Percentiles rank a stretch among this genome's conserved stretches.
phyloP scores from a whole-genome alignment of 2,113 vertebrate genomes.

The Dinomys branickii region DNA sequence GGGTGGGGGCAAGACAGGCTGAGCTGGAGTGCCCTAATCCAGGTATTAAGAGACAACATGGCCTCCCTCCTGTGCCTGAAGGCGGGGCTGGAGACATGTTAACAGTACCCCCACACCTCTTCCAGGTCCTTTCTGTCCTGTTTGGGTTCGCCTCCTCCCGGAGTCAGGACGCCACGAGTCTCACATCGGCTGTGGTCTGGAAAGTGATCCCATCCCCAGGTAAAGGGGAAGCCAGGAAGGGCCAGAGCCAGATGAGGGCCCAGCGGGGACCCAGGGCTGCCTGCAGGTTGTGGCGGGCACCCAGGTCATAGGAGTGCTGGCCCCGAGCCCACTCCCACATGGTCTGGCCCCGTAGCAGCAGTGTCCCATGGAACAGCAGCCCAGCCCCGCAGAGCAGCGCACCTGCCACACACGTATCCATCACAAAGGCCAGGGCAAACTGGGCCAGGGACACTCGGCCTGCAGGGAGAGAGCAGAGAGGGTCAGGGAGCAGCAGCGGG shows the following conservation, averaged over 20 bases:
- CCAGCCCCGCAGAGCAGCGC: slow-evolving; percentile 91
- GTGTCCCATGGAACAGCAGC: slow-evolving; percentile 91
- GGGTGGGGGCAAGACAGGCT: background rate
- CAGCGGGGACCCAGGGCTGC: slow-evolving; percentile 89
- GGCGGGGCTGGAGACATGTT: background rate
- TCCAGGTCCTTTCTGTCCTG: background rate
- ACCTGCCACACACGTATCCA: slow-evolving; percentile 92
- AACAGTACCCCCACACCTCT: background rate
- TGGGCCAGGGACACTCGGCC: slow-evolving; percentile 90
- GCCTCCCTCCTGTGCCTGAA: background rate
- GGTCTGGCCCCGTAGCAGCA: slow-evolving; percentile 92
- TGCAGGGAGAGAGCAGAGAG: slow-evolving; percentile 70
- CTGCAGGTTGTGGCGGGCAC: slow-evolving; percentile 86
- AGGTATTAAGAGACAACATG: background rate
- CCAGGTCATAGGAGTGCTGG: slow-evolving; percentile 88
- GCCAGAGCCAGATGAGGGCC: slow-evolving; percentile 92
- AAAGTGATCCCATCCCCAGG: slow-evolving; percentile 93
- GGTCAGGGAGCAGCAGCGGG: background rate
- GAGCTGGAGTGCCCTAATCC: background rate
- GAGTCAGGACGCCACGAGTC: slow-evolving; percentile 58
- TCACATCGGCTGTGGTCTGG: slow-evolving; percentile 83
- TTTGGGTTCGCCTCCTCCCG: background rate
- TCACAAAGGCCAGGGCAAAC: slow-evolving; percentile 92
- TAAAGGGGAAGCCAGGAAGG: slow-evolving; percentile 90
- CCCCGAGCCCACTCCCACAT: slow-evolving; percentile 93